phyloP scores from a whole-genome alignment of 1,140 invertebrate species.

The Drosophila chauvacae region DNA sequence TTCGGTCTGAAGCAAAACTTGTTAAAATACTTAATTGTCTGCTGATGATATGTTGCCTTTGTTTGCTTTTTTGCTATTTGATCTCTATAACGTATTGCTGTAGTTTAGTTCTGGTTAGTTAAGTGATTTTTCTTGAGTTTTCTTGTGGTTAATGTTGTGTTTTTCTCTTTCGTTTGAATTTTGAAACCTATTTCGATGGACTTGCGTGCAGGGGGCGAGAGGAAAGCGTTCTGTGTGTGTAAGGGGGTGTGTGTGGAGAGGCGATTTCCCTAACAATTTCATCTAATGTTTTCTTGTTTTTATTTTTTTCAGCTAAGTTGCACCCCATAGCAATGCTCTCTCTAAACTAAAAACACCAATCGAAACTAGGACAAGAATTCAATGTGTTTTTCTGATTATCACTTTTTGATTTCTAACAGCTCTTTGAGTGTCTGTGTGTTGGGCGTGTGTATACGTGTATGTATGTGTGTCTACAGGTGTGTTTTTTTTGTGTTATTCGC shows the following conservation, averaged over 20 bases:
- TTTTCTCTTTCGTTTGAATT: slow-evolving; percentile 45
- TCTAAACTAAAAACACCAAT: slow-evolving; percentile 18
- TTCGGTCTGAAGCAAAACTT: neutral
- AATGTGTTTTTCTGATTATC: slow-evolving; percentile 31
- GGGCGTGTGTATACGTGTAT: slow-evolving; percentile 28
- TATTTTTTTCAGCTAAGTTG: slow-evolving; percentile 12
- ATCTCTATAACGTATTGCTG: slow-evolving; percentile 11
- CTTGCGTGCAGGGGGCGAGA: slow-evolving; percentile 26
- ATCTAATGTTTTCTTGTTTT: neutral
- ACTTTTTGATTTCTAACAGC: slow-evolving; percentile 51
- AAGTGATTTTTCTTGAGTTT: slow-evolving; percentile 8
- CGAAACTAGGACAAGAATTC: slow-evolving; percentile 8
- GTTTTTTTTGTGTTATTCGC: slow-evolving; percentile 57
- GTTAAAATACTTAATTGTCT: slow-evolving; percentile 6
- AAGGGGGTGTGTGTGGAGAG: slow-evolving; percentile 16
- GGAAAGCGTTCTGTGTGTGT: slow-evolving; percentile 20
- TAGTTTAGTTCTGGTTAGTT: slow-evolving; percentile 20
- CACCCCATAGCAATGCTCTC: slow-evolving; percentile 21
- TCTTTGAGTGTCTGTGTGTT: slow-evolving; percentile 37
- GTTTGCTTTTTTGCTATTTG: slow-evolving; percentile 1
- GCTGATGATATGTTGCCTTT: slow-evolving; percentile 21
- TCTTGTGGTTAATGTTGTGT: neutral
- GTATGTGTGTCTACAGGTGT: slow-evolving; percentile 22
- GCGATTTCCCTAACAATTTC: slow-evolving; percentile 30
- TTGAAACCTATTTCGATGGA: slow-evolving; percentile 71